Evolutionary conservation across 2,888 invertebrate species (phyloP).

Genomic region (Diloba caeruleocephala): DNA sequence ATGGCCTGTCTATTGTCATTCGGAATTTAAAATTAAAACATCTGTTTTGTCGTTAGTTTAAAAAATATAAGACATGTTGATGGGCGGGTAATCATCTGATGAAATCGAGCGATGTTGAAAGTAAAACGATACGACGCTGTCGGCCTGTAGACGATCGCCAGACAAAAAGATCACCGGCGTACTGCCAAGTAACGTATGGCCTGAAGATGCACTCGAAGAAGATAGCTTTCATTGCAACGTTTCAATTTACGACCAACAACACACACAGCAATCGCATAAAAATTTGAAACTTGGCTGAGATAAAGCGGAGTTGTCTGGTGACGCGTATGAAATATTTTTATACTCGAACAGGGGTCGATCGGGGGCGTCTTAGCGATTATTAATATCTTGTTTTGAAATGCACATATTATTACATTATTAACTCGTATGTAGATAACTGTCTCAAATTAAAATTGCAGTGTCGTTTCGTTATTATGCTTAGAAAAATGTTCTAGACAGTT

Average conservation of each 20-base stretch:
- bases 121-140: slow-evolving; percentile 34
- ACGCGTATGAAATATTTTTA: slow-evolving; percentile 32
- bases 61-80: slow-evolving; percentile 34
- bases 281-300: slow-evolving; percentile 18
- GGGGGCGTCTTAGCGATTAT: slow-evolving; percentile 24
- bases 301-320: slow-evolving; percentile 11
- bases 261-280: slow-evolving; percentile 7
- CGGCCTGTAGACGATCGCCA: slow-evolving; percentile 60
- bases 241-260: slow-evolving; percentile 4
- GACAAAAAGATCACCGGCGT: slow-evolving; percentile 54
- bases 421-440: slow-evolving; percentile 26
- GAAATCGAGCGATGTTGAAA: slow-evolving; percentile 29
- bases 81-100: slow-evolving; percentile 11
- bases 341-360: slow-evolving; percentile 14
- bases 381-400: slow-evolving; percentile 29
- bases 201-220: slow-evolving; percentile 21
- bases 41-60: slow-evolving; percentile 19
- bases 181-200: slow-evolving; percentile 52
- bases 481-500: too few species aligned
- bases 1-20: slow-evolving; percentile 17
- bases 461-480: too few species aligned
- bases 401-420: slow-evolving; percentile 32
- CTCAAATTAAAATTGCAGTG: too few species aligned
- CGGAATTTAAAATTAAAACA: slow-evolving; percentile 26
- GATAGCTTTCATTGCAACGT: slow-evolving; percentile 13